These are phyloP conservation scores for Camelus bactrianus DNA, from an alignment of 2,113 vertebrate genomes.

Conservation along the genomic window DNA sequence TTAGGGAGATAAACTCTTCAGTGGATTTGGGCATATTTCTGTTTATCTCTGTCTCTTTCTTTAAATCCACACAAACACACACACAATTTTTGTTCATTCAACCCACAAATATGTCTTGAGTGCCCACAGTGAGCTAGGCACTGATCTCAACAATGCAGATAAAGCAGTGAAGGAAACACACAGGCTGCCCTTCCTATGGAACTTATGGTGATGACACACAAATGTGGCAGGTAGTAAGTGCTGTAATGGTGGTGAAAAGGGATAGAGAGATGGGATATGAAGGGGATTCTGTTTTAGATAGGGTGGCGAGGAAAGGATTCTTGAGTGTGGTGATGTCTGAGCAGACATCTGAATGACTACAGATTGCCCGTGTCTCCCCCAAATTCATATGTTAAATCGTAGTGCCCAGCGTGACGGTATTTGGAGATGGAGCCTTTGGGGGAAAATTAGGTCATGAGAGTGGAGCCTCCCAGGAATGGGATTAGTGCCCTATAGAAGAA, in stretches of 20 bases:
- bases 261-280: background rate
- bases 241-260: background rate
- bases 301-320: background rate
- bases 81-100: background rate
- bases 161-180: background rate
- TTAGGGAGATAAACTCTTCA: background rate
- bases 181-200: background rate
- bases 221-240: background rate
- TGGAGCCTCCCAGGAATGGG: background rate
- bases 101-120: background rate
- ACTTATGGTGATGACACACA: rapidly evolving
- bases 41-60: background rate
- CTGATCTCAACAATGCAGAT: background rate
- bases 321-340: background rate
- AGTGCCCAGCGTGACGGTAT: background rate
- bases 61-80: background rate
- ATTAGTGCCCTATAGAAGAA: background rate
- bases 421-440: background rate
- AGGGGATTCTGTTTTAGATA: background rate
- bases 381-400: background rate
- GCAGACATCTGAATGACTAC: background rate
- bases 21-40: background rate
- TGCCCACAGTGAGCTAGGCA: background rate
- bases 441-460: background rate
- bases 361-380: background rate